phyloP scores from a whole-genome alignment of 2,797 vertebrate species.

The Taenioides sp. region DNA sequence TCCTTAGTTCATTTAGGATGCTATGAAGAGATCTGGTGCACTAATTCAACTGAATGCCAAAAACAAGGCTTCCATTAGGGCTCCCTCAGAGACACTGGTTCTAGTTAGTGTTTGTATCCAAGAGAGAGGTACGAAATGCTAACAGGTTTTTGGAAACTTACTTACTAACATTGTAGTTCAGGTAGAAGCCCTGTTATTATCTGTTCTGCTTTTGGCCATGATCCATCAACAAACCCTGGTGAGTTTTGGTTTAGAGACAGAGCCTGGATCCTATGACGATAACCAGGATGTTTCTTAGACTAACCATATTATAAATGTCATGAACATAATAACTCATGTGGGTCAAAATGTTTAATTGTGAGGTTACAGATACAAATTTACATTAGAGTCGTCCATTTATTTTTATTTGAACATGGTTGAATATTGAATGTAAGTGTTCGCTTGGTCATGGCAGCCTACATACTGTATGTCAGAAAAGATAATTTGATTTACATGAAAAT shows the following conservation, averaged over 20 bases:
- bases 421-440: not conserved
- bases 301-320: not conserved
- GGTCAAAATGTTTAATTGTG: not conserved
- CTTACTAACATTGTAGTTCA: not conserved
- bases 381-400: not conserved
- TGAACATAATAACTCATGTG: not conserved
- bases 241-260: conserved; percentile 33
- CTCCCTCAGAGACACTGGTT: conserved; percentile 44
- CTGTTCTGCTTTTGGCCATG: conserved; percentile 38
- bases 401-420: not conserved
- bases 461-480: conserved; percentile 1
- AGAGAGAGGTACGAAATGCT: not conserved
- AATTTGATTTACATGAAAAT: conserved; percentile 4
- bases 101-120: not conserved
- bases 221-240: conserved; percentile 55
- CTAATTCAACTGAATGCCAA: conserved; percentile 65
- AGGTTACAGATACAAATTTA: not conserved
- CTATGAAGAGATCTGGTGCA: conserved; percentile 67
- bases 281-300: conserved; percentile 22
- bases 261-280: conserved; percentile 34
- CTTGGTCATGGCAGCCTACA: not conserved
- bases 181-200: conserved; percentile 11
- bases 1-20: conserved; percentile 74
- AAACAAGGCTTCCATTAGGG: conserved; percentile 59
- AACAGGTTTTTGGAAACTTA: not conserved